phyloP scores from a whole-genome alignment of 2,888 invertebrate genomes.

The Anoplius nigerrimus region DNA sequence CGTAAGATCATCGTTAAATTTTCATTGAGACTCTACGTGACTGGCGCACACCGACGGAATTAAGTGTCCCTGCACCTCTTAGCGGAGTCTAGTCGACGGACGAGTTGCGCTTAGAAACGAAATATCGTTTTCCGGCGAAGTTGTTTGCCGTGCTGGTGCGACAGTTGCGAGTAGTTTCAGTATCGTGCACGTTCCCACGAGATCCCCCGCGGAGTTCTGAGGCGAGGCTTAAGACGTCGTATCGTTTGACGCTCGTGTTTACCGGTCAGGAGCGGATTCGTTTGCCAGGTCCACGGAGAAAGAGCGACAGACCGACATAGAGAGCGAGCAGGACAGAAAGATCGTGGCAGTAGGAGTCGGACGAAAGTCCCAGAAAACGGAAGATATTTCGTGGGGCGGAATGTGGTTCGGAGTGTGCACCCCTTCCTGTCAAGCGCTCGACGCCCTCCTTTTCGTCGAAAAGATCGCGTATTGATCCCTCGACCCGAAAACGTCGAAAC shows the following conservation, averaged over 20 bases:
- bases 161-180: conserved; percentile 1
- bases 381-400: conserved; percentile 40
- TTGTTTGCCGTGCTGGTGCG: neutral
- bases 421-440: conserved; percentile 55
- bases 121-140: neutral
- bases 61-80: neutral
- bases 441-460: conserved; percentile 24
- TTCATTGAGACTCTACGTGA: too few relatives aligned
- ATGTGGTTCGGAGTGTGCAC: conserved; percentile 53
- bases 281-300: conserved; percentile 36
- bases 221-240: conserved; percentile 49
- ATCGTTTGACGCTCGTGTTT: conserved; percentile 54
- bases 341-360: neutral
- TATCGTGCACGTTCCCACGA: conserved; percentile 38
- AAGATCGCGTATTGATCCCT: conserved; percentile 40
- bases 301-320: conserved; percentile 27
- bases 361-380: conserved; percentile 27
- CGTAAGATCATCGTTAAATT: neutral
- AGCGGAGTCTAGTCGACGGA: neutral
- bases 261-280: conserved; percentile 37
- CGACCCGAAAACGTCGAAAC: conserved; percentile 35
- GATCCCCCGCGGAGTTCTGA: conserved; percentile 48
- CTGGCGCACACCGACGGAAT: too few relatives aligned
- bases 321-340: neutral
- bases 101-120: conserved; percentile 8